A percentile compares a stretch with the other conserved stretches of the same genome.
phyloP scores from a whole-genome alignment of 2,888 invertebrate genomes.

The Hydropsyche betteni region DNA sequence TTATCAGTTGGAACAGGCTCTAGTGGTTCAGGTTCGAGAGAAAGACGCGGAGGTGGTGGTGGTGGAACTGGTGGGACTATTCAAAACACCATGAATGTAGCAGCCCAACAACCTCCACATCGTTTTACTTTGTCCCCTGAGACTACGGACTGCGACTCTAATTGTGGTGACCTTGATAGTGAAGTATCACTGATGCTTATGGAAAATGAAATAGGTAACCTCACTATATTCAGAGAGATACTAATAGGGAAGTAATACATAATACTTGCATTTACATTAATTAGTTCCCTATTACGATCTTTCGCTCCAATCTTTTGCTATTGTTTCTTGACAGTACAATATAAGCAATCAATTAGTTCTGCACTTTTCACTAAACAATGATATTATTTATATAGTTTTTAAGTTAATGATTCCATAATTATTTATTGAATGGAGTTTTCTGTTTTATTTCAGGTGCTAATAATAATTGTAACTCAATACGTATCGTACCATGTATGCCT shows the following conservation, averaged over 20 bases:
- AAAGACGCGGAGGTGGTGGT: conserved; percentile 29
- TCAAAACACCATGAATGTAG: conserved; percentile 52
- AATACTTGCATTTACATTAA: not conserved
- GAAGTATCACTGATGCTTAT: conserved; percentile 81
- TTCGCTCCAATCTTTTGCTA: too few species aligned
- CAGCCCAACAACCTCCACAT: conserved; percentile 69
- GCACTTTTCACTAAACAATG: conserved; percentile 5
- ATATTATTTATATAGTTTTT: not conserved
- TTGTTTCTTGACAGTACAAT: not conserved
- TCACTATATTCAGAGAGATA: not conserved
- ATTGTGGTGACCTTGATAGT: conserved; percentile 86
- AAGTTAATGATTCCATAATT: not conserved
- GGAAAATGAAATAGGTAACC: conserved; percentile 69
- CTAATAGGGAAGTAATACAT: not conserved
- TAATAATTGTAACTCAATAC: conserved; percentile 22
- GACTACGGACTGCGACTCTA: conserved; percentile 91
- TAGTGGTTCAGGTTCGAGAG: conserved; percentile 59
- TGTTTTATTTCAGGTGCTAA: conserved; percentile 23
- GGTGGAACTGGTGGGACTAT: conserved; percentile 15
- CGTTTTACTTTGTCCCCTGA: conserved; percentile 92
- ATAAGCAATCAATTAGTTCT: not conserved
- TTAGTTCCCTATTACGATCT: not conserved
- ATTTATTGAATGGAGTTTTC: not conserved
- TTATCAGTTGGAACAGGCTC: conserved; percentile 70
- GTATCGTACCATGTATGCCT: conserved; percentile 71